Percentiles rank a stretch among this genome's conserved stretches.
phyloP scores from a whole-genome alignment of 2,113 vertebrate genomes.

The Synchiropus splendidus region DNA sequence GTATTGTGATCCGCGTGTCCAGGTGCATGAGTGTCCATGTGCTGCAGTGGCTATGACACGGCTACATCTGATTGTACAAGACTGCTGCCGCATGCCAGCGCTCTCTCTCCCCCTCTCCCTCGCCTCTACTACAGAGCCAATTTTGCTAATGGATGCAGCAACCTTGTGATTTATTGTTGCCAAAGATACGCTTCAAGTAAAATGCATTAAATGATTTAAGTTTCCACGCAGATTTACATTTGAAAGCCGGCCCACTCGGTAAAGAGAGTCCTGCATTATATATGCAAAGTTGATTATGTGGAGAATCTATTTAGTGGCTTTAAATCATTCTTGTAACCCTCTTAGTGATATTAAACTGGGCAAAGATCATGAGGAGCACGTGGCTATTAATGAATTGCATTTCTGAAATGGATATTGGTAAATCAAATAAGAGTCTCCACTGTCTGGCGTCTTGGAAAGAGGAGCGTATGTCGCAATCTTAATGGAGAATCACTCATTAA shows the following conservation, averaged over 20 bases:
- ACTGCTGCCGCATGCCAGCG: slow-evolving; percentile 25
- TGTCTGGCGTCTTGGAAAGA: too few species aligned
- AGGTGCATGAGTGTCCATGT: slow-evolving; percentile 47
- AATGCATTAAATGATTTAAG: slow-evolving; percentile 58
- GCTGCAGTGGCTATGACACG: slow-evolving; percentile 30
- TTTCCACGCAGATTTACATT: slow-evolving; percentile 58
- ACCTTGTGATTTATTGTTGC: slow-evolving; percentile 66
- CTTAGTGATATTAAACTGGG: slow-evolving; percentile 50
- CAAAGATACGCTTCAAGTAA: slow-evolving; percentile 56
- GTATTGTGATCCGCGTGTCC: slow-evolving; percentile 30
- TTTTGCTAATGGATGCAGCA: slow-evolving; percentile 69
- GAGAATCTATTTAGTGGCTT: slow-evolving; percentile 53
- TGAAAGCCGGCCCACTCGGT: slow-evolving; percentile 53
- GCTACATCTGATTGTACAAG: slow-evolving; percentile 52
- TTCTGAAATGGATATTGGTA: slow-evolving; percentile 36
- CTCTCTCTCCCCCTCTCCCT: slow-evolving; percentile 19
- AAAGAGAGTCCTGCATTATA: slow-evolving; percentile 53
- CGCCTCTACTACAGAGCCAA: too few species aligned
- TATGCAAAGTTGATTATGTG: slow-evolving; percentile 62
- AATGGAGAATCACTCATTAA: too few species aligned
- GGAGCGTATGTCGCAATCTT: too few species aligned
- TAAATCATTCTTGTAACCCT: slow-evolving; percentile 55
- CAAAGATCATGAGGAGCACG: slow-evolving; percentile 36
- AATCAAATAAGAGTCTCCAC: too few species aligned
- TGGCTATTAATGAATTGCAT: slow-evolving; percentile 34